Evolutionary conservation across 2,797 vertebrate genomes (phyloP).

Genomic region (Chelon auratus): DNA sequence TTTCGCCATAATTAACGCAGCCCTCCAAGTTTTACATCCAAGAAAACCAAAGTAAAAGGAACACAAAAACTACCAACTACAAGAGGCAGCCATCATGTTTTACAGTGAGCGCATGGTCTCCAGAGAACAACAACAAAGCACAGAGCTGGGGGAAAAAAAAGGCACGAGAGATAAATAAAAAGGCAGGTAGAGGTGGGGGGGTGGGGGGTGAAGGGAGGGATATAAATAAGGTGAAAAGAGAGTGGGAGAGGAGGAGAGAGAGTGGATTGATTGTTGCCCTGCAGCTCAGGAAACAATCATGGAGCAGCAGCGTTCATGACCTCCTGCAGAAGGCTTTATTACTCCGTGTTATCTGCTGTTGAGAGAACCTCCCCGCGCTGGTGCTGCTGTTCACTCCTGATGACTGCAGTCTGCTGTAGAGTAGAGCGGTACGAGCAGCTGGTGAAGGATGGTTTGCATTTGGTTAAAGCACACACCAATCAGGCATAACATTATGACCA

Average conservation of each 20-base stretch:
- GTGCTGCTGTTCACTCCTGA: conserved; percentile 11
- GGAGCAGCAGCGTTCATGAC: conserved; percentile 65
- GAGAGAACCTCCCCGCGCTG: conserved; percentile 21
- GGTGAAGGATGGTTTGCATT: not conserved
- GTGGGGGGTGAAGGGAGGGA: conserved; percentile 21
- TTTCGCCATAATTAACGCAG: conserved; percentile 32
- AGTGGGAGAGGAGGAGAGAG: conserved; percentile 51
- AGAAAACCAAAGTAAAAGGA: not conserved
- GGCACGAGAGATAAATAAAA: conserved; percentile 34
- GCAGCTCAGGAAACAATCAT: conserved; percentile 70
- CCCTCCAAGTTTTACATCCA: not conserved
- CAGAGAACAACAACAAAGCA: conserved; percentile 13
- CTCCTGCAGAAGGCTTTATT: conserved; percentile 68
- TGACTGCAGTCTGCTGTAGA: not conserved
- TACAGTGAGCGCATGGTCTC: not conserved
- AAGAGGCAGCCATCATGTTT: not conserved
- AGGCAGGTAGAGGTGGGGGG: conserved; percentile 29
- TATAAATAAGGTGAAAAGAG: conserved; percentile 62
- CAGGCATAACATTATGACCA: no score
- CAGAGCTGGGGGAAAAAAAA: not conserved
- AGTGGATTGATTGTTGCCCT: conserved; percentile 70
- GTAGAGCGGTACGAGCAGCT: no score
- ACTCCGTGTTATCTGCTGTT: conserved; percentile 58
- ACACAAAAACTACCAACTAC: not conserved
- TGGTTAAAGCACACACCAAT: not conserved